Base-by-base conservation (phyloP, 1,140 invertebrate species). In the Lepidurus packardi region DNA sequence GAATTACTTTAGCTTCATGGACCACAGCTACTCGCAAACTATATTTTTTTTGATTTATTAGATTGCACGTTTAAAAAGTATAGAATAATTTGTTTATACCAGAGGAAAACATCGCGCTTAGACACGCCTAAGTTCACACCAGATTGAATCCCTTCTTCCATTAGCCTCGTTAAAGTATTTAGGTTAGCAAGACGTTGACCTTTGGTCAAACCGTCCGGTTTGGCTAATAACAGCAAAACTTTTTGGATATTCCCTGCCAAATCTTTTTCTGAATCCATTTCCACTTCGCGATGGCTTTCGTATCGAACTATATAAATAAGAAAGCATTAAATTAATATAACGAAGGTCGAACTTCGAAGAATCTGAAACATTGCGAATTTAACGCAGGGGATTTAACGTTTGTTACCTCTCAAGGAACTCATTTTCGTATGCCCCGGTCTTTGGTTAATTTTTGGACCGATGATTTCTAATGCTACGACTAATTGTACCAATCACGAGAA, bases 1-100 rank as follows among this genome's bases (percentile, higher is more conserved):
- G 89, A 53, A 98, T 91, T 84, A 96, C 93, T 81, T 92, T 93
- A 41, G 92, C 91, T 80, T 95, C 93, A 84, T 96, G 91, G 25
- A 96, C 88, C 78, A 97, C 86, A 76, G 91, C 90, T 43, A 94
- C 87, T 78, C 94, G 90, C 81, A 98, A 88, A 85, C 96, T 97
- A 84, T 79, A 90, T 89, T 81, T 81, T 73, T 13, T 43, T 76
- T 76, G 75, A 80, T 78, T 53, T 0, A 75, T 77, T 21, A 16
- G 24, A 8, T 65, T 53, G 8, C 24, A 73, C 47, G 47, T 5
- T 10, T 11, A 65, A 34, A 42, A 42, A 77, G 44, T 44, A 47
- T 6, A n/a, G n/a, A n/a, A n/a, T n/a, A n/a, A 75, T 34, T 76
- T 34, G 1, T 24, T 77, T 45, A 13, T 77, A 77, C 75, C 75